Base-by-base conservation (phyloP, 2,113 vertebrate genomes). In the Spilogale gracilis region DNA sequence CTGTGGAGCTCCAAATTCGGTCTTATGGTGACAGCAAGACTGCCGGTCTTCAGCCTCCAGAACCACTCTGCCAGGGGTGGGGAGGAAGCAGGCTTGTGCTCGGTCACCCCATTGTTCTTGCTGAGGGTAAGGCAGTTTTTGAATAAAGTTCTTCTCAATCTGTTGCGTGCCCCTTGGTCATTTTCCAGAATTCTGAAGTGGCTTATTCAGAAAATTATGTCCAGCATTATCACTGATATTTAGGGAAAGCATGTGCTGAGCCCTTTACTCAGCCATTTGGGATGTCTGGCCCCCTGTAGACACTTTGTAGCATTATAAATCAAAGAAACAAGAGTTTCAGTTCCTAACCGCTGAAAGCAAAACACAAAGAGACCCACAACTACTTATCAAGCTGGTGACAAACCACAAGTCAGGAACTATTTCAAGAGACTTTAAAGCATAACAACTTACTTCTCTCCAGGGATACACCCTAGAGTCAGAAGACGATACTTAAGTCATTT, bases 11-110 rank as follows among this genome's bases (percentile, higher is more conserved):
- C 3, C 30, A 67, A n/a, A 10, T 32, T 9, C 4, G 14, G 25
- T 32, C 5, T 76, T 67, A 16, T 50, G 21, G 1, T 56, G 23
- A 54, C 25, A 79, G 23, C 63, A 45, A 85, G 23, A 16, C 50
- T 25, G 5, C 48, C 25, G 20, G n/a, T 60, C n/a, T 11, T 45
- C 13, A 17, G 20, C 54, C 21, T 61, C 48, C 1, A 16, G 14
- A 16, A 52, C 3, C 48, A 32, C 25, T 6, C 12, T 2, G 0
- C 5, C 27, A 74, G 32, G 1, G 45, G 16, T 45, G 2, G 2
- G 23, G 18, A 20, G 20, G 20, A 4, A 69, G 25, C 30, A 76
- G 45, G 0, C 4, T 0, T 23, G 43, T 6, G 11, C 45, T 48
- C 43, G 21, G 71, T 45, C 21, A 13, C 21, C 30, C 9, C 14